Conservation (phyloP, 2,888 invertebrate genomes). For the Agonopterix heracliana region DNA sequence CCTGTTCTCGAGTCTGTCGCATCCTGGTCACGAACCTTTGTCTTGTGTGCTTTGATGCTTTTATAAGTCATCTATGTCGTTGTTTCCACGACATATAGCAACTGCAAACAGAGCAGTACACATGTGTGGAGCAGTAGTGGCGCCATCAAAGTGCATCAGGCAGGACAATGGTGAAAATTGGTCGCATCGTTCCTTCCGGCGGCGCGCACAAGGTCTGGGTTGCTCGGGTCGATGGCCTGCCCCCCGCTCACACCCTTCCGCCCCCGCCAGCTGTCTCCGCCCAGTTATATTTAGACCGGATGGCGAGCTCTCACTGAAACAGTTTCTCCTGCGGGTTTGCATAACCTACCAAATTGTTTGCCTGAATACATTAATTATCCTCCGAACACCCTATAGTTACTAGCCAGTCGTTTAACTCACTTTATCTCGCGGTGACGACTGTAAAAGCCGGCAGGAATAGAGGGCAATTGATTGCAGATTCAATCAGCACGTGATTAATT, state of each 20-base stretch:
- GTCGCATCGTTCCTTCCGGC: constrained; percentile 45
- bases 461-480: constrained; percentile 9
- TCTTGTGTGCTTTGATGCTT: too few species aligned
- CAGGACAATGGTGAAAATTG: constrained; percentile 39
- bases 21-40: constrained; percentile 13
- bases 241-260: constrained; percentile 25
- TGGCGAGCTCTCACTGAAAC: constrained; percentile 59
- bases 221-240: constrained; percentile 54
- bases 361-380: constrained; percentile 4
- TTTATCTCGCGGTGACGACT: too few species aligned
- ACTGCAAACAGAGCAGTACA: too few species aligned
- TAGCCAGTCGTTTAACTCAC: too few species aligned
- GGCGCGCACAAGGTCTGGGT: constrained; percentile 61
- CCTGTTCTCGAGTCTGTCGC: constrained; percentile 22
- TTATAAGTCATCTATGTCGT: too few species aligned
- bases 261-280: constrained; percentile 50
- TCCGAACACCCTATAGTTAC: not conserved
- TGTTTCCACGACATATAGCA: too few species aligned
- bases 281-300: constrained; percentile 67
- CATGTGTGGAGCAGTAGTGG: too few species aligned
- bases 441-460: not conserved
- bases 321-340: constrained; percentile 62
- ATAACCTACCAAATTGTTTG: constrained; percentile 46
- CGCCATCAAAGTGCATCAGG: not conserved
- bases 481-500: constrained; percentile 8